Evolutionary conservation across 2,113 vertebrate genomes (phyloP).

Genomic region (Aspidoscelis tigris): DNA sequence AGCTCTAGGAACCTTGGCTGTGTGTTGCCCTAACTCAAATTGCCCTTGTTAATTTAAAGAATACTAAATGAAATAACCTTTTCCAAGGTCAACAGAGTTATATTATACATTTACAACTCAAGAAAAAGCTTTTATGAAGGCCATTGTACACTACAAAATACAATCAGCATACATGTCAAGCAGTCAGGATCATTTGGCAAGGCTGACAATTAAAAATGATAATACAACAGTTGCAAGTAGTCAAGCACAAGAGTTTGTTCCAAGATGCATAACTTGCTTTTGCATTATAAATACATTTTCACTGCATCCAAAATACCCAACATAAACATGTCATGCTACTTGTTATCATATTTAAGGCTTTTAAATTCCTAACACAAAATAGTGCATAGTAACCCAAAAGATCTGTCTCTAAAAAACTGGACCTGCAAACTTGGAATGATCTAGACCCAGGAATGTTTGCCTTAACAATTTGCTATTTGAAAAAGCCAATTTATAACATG

Average conservation of each 20-base stretch:
- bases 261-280: not conserved
- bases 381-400: not conserved
- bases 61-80: not conserved
- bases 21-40: not conserved
- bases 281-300: not conserved
- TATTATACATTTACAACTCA: not conserved
- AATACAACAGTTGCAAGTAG: not conserved
- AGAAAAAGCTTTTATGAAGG: not conserved
- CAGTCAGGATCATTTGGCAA: not conserved
- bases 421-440: not conserved
- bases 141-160: not conserved
- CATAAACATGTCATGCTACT: not conserved
- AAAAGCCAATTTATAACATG: not conserved
- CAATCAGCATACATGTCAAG: no score
- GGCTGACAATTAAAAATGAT: not conserved
- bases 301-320: not conserved
- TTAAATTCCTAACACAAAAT: slow-evolving; percentile 32
- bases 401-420: not conserved
- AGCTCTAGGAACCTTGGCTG: not conserved
- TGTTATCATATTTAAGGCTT: slow-evolving; percentile 8
- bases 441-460: not conserved
- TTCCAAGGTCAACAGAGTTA: not conserved
- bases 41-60: not conserved
- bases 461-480: not conserved
- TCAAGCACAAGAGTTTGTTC: not conserved